Evolutionary conservation across 2,888 invertebrate genomes (phyloP), one percentile per base, ranked within the genome.

Genomic region (Erebia ligea): DNA sequence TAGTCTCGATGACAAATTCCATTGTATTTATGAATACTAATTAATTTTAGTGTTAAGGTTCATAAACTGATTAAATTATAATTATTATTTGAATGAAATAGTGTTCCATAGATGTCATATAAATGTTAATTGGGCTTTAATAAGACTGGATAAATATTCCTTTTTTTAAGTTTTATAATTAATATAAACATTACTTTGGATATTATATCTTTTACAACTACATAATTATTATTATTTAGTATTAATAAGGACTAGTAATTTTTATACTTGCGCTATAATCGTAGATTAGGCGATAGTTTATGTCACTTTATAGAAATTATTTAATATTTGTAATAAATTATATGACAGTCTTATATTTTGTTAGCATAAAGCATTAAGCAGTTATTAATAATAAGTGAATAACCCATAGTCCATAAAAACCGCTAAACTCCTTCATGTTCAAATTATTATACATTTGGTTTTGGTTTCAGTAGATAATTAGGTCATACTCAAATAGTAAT

Each of bases 131-230:
- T 79, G 79, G 80, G 79, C 79, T 81, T 82, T 85, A 85, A 85
- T 81, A 82, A 87, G 86, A 88, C 88, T 88, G 86, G 79, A 77
- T 77, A 79, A 81, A 70, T 82, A 86, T 86, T 84, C 79, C 81
- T 81, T 80, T 81, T 71, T 71, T 79, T 75, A 72, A 71, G 25
- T 62, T 65, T 68, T 71, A 52, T 69, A 42, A 75, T 15, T 11
- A 25, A 71, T 54, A 70, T 70, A 76, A 74, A 50, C 58, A 45
- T 65, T 40, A 72, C 54, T 67, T 71, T 58, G 69, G 68, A 64
- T 67, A 63, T 58, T 57, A 58, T 11, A 19, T 61, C 59, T 50
- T 66, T 66, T 15, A 62, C 61, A 70, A 62, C 68, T 58, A 73
- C 61, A 57, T 66, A n/a, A n/a, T n/a, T n/a, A n/a, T n/a, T n/a